Evolutionary conservation across 2,797 vertebrate genomes (phyloP).

Genomic region (Urosaurus nigricauda): DNA sequence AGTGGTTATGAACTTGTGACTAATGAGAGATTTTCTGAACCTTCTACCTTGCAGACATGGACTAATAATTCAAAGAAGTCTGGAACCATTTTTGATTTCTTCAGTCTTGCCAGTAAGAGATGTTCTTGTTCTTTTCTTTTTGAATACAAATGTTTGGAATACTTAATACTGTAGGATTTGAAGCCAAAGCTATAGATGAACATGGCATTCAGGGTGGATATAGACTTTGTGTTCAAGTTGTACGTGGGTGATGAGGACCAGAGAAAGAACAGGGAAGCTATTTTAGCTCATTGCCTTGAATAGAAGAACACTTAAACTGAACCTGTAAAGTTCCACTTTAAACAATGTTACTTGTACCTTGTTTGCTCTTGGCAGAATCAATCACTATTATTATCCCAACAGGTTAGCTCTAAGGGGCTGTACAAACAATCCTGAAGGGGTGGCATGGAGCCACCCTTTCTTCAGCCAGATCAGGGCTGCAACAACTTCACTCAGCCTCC

Average conservation of each 20-base stretch:
- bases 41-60: neutral
- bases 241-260: neutral
- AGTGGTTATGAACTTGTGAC: conserved; percentile 12
- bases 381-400: neutral
- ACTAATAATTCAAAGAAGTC: neutral
- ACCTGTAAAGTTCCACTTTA: neutral
- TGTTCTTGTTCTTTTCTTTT: neutral
- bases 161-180: conserved; percentile 15
- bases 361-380: neutral
- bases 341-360: neutral
- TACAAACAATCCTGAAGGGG: no score
- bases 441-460: no score
- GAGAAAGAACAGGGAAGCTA: neutral
- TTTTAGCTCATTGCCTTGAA: neutral
- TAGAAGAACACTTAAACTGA: neutral
- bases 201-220: neutral
- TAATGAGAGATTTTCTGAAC: neutral
- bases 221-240: neutral
- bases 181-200: neutral
- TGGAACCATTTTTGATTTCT: fast-evolving
- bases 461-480: no score
- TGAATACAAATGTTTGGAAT: neutral
- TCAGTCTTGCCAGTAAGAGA: fast-evolving
- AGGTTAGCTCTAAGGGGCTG: no score
- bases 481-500: no score